Base-by-base conservation (phyloP, 2,797 vertebrate species). In the Xiphorhynchus erythropygius region DNA sequence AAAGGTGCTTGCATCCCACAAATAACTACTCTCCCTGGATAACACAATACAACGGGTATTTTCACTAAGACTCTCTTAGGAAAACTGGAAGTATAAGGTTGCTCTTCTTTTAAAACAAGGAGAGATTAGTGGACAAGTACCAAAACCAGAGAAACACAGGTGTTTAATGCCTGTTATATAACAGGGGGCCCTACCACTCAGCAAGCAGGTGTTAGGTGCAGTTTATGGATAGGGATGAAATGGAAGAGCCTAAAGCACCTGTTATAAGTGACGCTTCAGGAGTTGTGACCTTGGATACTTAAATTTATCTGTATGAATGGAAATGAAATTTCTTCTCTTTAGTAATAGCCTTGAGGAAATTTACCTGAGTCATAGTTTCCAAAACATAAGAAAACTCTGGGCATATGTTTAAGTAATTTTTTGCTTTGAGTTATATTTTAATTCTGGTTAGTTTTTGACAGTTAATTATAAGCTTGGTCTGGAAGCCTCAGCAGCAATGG, bases 351-450 rank as follows among this genome's bases (percentile, higher is more conserved):
- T 84, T 5, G 0, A 74, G 53, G 77, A 87, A 4, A 13, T 5
- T 87, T 62, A n/a, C 27, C 35, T 60, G 44, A 87, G 30, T 85
- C 42, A 84, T 14, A 52, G 6, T 86, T 83, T 84, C 42, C 46
- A 81, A 75, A 85, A 49, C 32, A 10, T 22, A 56, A 77, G 71
- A 89, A 63, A 90, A 64, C 5, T 63, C 33, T 44, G 11, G 75
- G 13, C 2, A 5, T 47, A 63, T 17, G 5, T 63, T 86, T 81
- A 60, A 85, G 28, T 46, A 91, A 78, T 53, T 86, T 39, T 77
- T 96, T 91, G 6, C 13, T 84, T 76, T 86, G n/a, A 86, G 71
- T 81, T 84, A 10, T 67, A 47, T 84, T 89, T 80, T 87, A 81
- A 50, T 63, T 65, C 47, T 56, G 1, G 0, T 85, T 84, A 47